Conservation (phyloP, 2,113 vertebrate genomes). For the Triplophysa dalaica region DNA sequence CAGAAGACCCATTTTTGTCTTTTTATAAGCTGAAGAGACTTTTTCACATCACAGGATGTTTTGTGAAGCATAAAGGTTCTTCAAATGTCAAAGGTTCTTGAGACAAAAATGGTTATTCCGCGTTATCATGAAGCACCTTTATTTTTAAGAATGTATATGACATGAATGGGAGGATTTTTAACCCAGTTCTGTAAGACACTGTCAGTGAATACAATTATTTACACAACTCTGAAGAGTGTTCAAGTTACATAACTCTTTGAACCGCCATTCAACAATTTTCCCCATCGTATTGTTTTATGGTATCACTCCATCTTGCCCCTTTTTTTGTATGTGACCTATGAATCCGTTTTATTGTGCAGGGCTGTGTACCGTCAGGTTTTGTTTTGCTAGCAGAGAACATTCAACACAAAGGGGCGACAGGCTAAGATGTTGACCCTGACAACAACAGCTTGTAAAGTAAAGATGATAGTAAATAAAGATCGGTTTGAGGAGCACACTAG, state of each 20-base stretch:
- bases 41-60: no score
- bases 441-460: constrained; percentile 3
- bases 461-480: background rate
- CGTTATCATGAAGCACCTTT: no score
- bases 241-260: background rate
- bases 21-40: no score
- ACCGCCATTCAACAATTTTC: background rate
- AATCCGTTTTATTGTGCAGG: background rate
- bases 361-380: background rate
- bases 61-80: no score
- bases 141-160: no score
- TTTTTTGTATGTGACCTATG: background rate
- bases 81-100: no score
- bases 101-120: no score
- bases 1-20: no score
- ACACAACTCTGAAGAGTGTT: background rate
- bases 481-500: background rate
- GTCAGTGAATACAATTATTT: background rate
- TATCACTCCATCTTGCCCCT: background rate
- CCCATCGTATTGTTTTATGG: background rate
- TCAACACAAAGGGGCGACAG: background rate
- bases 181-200: no score
- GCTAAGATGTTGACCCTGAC: background rate
- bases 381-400: background rate
- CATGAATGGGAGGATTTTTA: no score